Evolutionary conservation across 2,797 vertebrate genomes (phyloP).

Genomic region (Paedocypris micromegethes): DNA sequence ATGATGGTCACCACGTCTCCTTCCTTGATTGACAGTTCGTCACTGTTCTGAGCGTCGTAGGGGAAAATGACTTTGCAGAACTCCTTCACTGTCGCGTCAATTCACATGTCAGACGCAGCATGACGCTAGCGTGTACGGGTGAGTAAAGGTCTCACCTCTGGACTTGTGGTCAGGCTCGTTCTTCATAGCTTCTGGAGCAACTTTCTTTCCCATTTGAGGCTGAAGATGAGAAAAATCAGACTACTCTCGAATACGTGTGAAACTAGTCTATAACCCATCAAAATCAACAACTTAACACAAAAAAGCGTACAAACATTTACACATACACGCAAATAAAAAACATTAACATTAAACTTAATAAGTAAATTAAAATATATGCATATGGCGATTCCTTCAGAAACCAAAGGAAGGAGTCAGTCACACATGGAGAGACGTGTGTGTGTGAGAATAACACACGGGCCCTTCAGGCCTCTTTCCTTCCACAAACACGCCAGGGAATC

Average conservation of each 20-base stretch:
- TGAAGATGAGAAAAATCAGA: constrained; percentile 13
- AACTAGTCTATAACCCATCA: too few relatives aligned
- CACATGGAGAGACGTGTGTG: not conserved
- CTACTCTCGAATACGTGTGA: too few relatives aligned
- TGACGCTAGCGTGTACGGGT: constrained; percentile 7
- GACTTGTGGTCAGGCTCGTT: constrained; percentile 82
- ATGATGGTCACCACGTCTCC: constrained; percentile 89
- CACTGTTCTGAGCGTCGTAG: constrained; percentile 92
- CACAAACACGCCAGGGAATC: constrained; percentile 45
- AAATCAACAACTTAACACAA: too few relatives aligned
- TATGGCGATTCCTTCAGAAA: too few relatives aligned
- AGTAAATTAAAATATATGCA: too few relatives aligned
- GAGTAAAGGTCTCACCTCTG: constrained; percentile 72
- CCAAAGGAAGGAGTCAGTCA: too few relatives aligned
- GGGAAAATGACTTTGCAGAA: constrained; percentile 96
- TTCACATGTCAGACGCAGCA: constrained; percentile 40
- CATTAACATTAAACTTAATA: too few relatives aligned
- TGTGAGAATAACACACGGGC: constrained; percentile 29
- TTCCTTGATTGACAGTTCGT: constrained; percentile 94
- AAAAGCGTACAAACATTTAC: too few relatives aligned
- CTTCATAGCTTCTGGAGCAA: constrained; percentile 79
- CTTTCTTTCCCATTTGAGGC: constrained; percentile 75
- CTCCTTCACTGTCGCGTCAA: constrained; percentile 77
- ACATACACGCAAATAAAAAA: too few relatives aligned
- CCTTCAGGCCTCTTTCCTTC: constrained; percentile 21